Evolutionary conservation across 2,888 invertebrate species (phyloP), one percentile per base, ranked within the genome.

Genomic region (Apamea monoglypha): DNA sequence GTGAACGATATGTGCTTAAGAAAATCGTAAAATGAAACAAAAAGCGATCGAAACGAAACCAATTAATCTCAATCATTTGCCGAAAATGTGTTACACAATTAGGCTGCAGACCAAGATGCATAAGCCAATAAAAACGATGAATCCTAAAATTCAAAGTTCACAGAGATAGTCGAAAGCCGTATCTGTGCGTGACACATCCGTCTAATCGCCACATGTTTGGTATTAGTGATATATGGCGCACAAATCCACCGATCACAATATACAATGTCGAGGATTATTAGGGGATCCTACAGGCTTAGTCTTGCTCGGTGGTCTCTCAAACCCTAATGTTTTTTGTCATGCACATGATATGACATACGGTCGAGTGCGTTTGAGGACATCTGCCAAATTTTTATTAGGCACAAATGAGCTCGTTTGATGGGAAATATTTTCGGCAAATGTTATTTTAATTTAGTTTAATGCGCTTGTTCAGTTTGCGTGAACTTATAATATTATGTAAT

Each of bases 221-320:
- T 89, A 94, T 96, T 95, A 96, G 92, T 91, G 92, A 93, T 92
- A 92, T 92, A 92, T 93, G 92, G 91, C 89, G 92, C 92, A 93
- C 93, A 95, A 96, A 95, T 94, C 95, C 95, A 91, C 92, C 94
- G 93, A 96, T 96, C 96, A 96, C 94, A 96, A 96, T 95, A 96
- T 94, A 94, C 93, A 93, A 94, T 94, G 92, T 89, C 74, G 80
- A 82, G 96, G 96, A 96, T 96, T 96, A 96, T 92, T 86, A 90
- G 82, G 91, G 95, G 96, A 96, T 96, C 94, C 92, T 81, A 89
- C 90, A 91, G 94, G 93, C 94, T 95, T 93, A 94, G 91, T 92
- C 93, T 91, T 93, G 88, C 91, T 91, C 94, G 96, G 97, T 97
- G 97, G 97, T 96, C 96, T 96, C 96, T 91, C 89, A 89, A 92